These are phyloP conservation scores for Euglossa dilemma DNA, from an alignment of 1,140 invertebrate genomes.

Conservation along the genomic window DNA sequence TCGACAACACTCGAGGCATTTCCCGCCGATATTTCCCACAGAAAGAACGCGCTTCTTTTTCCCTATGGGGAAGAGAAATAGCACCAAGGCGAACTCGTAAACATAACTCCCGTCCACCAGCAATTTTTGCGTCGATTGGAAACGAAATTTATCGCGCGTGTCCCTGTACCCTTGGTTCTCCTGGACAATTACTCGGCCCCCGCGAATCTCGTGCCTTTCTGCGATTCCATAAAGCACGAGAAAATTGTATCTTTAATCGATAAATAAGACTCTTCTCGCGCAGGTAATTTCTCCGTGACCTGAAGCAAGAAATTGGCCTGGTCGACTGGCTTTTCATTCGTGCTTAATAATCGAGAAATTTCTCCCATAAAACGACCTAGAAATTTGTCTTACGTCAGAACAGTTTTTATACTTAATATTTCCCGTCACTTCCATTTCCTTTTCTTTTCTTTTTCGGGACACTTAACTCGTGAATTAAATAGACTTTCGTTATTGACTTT, in stretches of 20 bases:
- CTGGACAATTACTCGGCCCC: not conserved
- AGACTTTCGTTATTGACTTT: too few species aligned
- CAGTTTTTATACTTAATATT: too few species aligned
- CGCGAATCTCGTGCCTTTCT: not conserved
- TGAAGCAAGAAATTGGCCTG: not conserved
- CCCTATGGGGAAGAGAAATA: too few species aligned
- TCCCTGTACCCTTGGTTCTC: not conserved
- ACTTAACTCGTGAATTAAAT: too few species aligned
- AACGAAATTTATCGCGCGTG: conserved; percentile 4
- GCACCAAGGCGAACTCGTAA: not conserved
- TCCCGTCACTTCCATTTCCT: too few species aligned
- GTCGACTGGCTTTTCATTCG: too few species aligned
- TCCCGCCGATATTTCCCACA: not conserved
- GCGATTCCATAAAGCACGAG: not conserved
- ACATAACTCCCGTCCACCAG: not conserved
- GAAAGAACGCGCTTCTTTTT: too few species aligned
- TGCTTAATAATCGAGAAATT: too few species aligned
- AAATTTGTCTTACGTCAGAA: too few species aligned
- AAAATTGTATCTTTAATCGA: not conserved
- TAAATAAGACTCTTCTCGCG: not conserved
- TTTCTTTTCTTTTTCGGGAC: too few species aligned
- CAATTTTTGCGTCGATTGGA: conserved; percentile 10
- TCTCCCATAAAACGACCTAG: too few species aligned
- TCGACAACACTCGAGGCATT: not conserved
- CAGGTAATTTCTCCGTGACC: not conserved